Evolutionary conservation across 2,797 vertebrate species (phyloP).

Genomic region (Uromys caudimaculatus): DNA sequence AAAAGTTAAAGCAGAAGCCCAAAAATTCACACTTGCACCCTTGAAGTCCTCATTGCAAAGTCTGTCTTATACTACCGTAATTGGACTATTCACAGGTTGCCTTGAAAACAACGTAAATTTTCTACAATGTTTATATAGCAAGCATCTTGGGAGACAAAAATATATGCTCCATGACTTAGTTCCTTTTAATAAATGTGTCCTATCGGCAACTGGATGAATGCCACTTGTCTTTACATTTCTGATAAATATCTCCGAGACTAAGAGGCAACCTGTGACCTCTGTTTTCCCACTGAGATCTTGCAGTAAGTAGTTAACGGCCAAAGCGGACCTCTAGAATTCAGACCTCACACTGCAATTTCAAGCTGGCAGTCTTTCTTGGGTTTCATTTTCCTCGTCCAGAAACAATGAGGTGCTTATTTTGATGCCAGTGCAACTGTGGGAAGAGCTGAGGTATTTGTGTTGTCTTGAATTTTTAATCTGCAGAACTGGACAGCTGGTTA

Average conservation of each 20-base stretch:
- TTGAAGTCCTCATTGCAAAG: background rate
- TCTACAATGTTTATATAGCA: slow-evolving; percentile 6
- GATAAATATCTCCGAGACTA: slow-evolving; percentile 48
- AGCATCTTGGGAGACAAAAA: slow-evolving; percentile 21
- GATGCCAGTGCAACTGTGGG: slow-evolving; percentile 74
- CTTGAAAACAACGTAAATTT: slow-evolving; percentile 56
- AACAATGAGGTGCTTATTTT: slow-evolving; percentile 77
- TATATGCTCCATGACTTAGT: slow-evolving; percentile 25
- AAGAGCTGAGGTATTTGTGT: slow-evolving; percentile 65
- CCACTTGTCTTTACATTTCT: slow-evolving; percentile 48
- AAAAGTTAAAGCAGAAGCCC: slow-evolving; percentile 34
- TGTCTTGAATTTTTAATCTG: slow-evolving; percentile 69
- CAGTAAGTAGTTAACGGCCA: slow-evolving; percentile 60
- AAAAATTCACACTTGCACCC: slow-evolving; percentile 1
- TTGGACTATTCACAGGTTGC: background rate
- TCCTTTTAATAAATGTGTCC: slow-evolving; percentile 61
- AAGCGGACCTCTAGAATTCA: slow-evolving; percentile 74
- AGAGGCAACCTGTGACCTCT: slow-evolving; percentile 33
- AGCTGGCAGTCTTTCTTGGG: slow-evolving; percentile 69
- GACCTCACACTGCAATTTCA: slow-evolving; percentile 73
- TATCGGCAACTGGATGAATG: slow-evolving; percentile 50
- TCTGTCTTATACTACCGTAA: background rate
- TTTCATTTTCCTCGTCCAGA: slow-evolving; percentile 69
- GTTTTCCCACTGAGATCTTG: slow-evolving; percentile 64
- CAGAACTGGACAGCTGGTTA: slow-evolving; percentile 58